Base-by-base conservation (phyloP, 2,797 vertebrate species). In the Sciurus carolinensis region DNA sequence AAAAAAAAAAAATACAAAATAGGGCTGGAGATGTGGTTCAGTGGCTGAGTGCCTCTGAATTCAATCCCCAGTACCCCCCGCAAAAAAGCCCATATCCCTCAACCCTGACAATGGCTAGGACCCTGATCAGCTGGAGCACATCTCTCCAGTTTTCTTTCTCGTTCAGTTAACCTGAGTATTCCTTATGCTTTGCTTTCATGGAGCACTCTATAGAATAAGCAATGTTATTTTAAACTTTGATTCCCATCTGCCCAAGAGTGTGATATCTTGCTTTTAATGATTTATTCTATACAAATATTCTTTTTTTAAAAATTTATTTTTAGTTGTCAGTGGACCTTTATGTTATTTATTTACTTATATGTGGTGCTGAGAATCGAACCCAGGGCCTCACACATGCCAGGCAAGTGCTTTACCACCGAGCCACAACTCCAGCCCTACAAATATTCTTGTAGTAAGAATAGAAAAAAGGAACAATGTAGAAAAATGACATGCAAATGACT, bases 101-200 rank as follows among this genome's bases (percentile, higher is more conserved):
- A 44, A 30, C 28, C 28, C 39, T 15, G 50, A 59, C 22, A n/a
- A 26, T 0, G 42, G 42, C 12, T 44, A 13, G 0, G 30, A 18
- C 14, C 5, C 26, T 20, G 24, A 18, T 33, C 5, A 42, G 9
- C 1, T 33, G 14, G 57, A 3, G 28, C n/a, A 73, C 7, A 0
- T 14, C 39, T 52, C 64, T 66, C 67, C 18, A 14, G 62, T 4
- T 30, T 15, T 17, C 69, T 44, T 69, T 59, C 71, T 94, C 44
- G 14, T 75, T 28, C 47, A 36, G 7, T 39, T 79, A 36, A 30
- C 33, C 13, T 33, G 6, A 33, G 44, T 0, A 28, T 30, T 15
- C 67, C 26, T 5, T 2, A 22, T 18, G 26, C 44, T 89, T 13
- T 47, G 82, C 33, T 69, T 36, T 59, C 4, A 1, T 5, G 52